A percentile compares a stretch with the other conserved stretches of the same genome.
Evolutionary conservation across 30 jellyfish, hydroid and myxozoan species (phyloP).

Genomic region (Pseudorhiza aurosa): DNA sequence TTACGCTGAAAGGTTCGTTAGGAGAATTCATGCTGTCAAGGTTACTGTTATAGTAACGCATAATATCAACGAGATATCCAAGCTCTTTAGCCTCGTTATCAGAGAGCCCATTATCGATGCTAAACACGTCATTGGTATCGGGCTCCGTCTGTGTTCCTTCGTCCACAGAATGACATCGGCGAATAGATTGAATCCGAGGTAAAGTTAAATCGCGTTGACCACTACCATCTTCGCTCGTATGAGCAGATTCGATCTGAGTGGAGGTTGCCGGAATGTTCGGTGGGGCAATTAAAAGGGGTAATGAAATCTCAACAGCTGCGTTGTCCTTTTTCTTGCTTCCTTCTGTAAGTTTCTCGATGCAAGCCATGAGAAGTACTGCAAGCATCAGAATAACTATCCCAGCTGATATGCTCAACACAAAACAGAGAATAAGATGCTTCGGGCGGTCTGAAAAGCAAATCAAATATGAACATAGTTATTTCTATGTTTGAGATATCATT

Average conservation of each 20-base stretch:
- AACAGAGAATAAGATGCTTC: slow-evolving; percentile 64
- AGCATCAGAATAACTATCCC: slow-evolving; percentile 71
- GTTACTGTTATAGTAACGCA: slow-evolving; percentile 76
- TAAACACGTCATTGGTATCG: slow-evolving; percentile 22
- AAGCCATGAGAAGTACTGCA: slow-evolving; percentile 65
- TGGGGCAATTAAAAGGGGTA: slow-evolving; percentile 53
- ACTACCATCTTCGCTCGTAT: slow-evolving; percentile 61
- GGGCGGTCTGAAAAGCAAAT: slow-evolving; percentile 47
- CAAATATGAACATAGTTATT: not conserved
- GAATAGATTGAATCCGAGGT: slow-evolving; percentile 27
- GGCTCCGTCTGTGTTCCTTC: slow-evolving; percentile 82
- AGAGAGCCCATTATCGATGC: slow-evolving; percentile 51
- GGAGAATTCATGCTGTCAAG: slow-evolving; percentile 41
- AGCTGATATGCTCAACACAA: slow-evolving; percentile 68
- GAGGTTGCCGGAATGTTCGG: slow-evolving; percentile 14
- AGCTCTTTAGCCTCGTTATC: slow-evolving; percentile 80
- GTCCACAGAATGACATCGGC: slow-evolving; percentile 59
- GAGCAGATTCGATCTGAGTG: slow-evolving; percentile 21
- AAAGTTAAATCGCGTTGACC: slow-evolving; percentile 32
- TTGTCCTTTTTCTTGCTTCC: slow-evolving; percentile 31
- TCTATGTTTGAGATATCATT: no score
- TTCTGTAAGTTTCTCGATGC: slow-evolving; percentile 52
- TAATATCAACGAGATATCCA: slow-evolving; percentile 73
- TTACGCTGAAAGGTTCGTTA: slow-evolving; percentile 19
- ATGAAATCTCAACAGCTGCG: slow-evolving; percentile 57